A percentile compares a stretch with the other conserved stretches of the same genome.
These are phyloP conservation scores for Actinia equina DNA, from an alignment of 64 coral and sea anemone genomes.

Conservation along the genomic window DNA sequence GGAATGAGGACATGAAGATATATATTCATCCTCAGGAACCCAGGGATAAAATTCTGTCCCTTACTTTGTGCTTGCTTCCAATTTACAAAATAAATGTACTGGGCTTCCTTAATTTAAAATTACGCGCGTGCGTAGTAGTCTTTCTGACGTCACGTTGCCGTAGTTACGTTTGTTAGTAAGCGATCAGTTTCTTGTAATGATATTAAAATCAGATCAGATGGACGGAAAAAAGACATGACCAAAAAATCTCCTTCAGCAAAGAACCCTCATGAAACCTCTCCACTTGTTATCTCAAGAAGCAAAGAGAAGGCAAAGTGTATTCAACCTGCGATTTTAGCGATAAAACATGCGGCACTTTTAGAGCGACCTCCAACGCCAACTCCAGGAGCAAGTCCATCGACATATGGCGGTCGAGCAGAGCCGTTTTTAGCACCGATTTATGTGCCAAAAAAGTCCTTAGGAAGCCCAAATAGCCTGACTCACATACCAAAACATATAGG, in stretches of 20 bases:
- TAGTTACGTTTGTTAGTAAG: constrained; percentile 4
- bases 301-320: constrained; percentile 15
- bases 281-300: too few species aligned
- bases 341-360: constrained; percentile 2
- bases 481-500: background rate
- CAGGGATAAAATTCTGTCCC: too few species aligned
- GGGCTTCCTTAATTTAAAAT: background rate
- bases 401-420: background rate
- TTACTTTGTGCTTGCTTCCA: too few species aligned
- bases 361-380: constrained; percentile 36
- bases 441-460: constrained; percentile 2
- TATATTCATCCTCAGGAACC: too few species aligned
- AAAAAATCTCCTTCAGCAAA: constrained; percentile 20
- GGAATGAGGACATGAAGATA: too few species aligned
- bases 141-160: constrained; percentile 30
- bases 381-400: constrained; percentile 25
- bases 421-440: constrained; percentile 20
- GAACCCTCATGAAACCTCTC: background rate
- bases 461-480: background rate
- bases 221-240: background rate
- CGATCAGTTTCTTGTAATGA: background rate
- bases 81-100: background rate
- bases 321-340: constrained; percentile 34
- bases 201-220: background rate
- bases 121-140: background rate